Base-by-base conservation (phyloP, 2,113 vertebrate species). In the western clawed frog (Xenopus tropicalis) region DNA sequence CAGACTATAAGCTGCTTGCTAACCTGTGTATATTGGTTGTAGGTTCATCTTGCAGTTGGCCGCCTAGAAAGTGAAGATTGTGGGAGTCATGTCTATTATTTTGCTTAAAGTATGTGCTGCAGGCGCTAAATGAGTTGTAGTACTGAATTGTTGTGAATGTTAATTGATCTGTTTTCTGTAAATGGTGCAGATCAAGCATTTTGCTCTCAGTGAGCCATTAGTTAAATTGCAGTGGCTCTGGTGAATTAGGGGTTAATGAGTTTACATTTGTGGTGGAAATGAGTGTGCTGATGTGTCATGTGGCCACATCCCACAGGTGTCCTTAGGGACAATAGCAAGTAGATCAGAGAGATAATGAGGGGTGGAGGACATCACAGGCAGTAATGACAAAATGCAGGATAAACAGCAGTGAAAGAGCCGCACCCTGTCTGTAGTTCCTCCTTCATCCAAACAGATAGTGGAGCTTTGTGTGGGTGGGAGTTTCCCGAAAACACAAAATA, bases 291-390 rank as follows among this genome's bases (percentile, higher is more conserved):
- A 9, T 62, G 1, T 48, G 62, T 58, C 62, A 73, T 21, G 29
- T 73, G 71, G 10, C 22, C 11, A 19, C 29, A 46, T 19, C 42
- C 22, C 62, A 58, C 71, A 66, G 71, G 71, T 73, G 71, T 58
- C 51, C 54, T 61, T 51, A 16, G 62, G 52, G 63, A 73, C 62
- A 73, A 73, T 58, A 11, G 29, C 29, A 20, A 14, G 20, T 48
- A 66, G 71, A 73, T 73, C 61, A 72, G 24, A 72, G 17, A 51
- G 29, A 57, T 64, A 65, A 65, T 56, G 46, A 72, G 48, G 48
- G 46, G 25, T 4, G 61, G 61, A 56, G 62, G 61, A 72, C 12
- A 43, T 44, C 51, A 66, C 22, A 73, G 61, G 20, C 29, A 56
- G 37, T 29, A 46, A 19, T 43, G 29, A 73, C 71, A 66, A 72